A percentile compares a stretch with the other conserved stretches of the same genome.
These are phyloP conservation scores for Andrena trimmerana DNA, from an alignment of 2,888 invertebrate species.

Conservation along the genomic window DNA sequence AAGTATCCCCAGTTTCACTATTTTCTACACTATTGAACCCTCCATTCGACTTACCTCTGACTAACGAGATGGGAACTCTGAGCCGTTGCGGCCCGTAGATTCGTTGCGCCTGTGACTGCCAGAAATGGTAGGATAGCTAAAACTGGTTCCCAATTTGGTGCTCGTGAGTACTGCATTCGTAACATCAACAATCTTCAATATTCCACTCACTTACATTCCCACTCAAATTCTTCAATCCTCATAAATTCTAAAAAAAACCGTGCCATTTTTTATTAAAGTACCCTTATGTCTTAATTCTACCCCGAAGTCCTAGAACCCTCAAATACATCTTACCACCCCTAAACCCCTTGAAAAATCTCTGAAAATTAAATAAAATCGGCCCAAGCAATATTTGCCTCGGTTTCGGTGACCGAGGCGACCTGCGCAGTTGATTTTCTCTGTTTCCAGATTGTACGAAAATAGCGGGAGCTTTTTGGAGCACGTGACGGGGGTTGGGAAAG, in stretches of 20 bases:
- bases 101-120: not conserved
- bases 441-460: conserved; percentile 60
- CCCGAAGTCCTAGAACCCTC: too few relatives aligned
- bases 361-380: not conserved
- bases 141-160: conserved; percentile 51
- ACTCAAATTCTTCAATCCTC: too few relatives aligned
- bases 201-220: too few relatives aligned
- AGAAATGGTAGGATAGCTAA: conserved; percentile 35
- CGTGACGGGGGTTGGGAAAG: conserved; percentile 63
- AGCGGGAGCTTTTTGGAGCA: conserved; percentile 50
- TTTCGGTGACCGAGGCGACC: conserved; percentile 31
- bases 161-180: not conserved
- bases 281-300: too few relatives aligned
- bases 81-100: not conserved
- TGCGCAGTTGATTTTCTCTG: conserved; percentile 45
- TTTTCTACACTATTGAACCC: too few relatives aligned
- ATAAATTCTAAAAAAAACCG: too few relatives aligned
- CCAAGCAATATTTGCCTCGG: not conserved
- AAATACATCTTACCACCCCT: too few relatives aligned
- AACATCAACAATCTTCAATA: too few relatives aligned
- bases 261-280: too few relatives aligned
- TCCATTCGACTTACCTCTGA: not conserved
- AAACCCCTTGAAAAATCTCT: too few relatives aligned
- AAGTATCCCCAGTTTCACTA: too few relatives aligned
- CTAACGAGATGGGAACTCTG: not conserved